Evolutionary conservation across 1,140 invertebrate genomes (phyloP).

Genomic region (Vollenhovia emeryi): DNA sequence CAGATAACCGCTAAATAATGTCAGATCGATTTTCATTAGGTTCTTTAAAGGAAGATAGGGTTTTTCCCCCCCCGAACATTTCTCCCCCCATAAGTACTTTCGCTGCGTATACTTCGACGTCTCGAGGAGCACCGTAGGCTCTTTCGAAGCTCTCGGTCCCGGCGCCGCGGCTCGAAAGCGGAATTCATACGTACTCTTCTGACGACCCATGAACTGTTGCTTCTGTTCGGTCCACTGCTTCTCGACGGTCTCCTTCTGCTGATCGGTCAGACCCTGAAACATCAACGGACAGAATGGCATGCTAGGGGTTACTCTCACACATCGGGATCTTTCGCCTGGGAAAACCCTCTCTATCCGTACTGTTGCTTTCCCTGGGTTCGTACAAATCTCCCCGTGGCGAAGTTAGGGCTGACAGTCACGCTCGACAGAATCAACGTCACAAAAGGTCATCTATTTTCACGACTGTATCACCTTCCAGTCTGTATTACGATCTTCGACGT

Average conservation of each 20-base stretch:
- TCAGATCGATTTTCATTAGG: background rate
- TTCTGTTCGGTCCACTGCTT: slow-evolving; percentile 94
- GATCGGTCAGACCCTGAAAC: slow-evolving; percentile 92
- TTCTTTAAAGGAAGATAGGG: background rate
- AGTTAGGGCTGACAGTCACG: background rate
- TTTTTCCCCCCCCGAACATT: background rate
- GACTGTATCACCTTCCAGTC: background rate
- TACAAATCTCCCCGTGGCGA: slow-evolving; percentile 20
- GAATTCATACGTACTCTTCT: slow-evolving; percentile 91
- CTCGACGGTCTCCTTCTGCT: slow-evolving; percentile 93
- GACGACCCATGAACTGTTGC: slow-evolving; percentile 94
- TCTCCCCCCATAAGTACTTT: background rate
- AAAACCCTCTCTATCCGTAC: slow-evolving; percentile 7
- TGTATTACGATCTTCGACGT: background rate
- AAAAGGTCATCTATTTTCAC: slow-evolving; percentile 5
- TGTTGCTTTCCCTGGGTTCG: slow-evolving; percentile 55
- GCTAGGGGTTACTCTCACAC: slow-evolving; percentile 80
- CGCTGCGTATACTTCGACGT: background rate
- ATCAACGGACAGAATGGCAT: slow-evolving; percentile 81
- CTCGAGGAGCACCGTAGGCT: background rate
- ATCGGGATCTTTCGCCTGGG: slow-evolving; percentile 46
- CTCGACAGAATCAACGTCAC: slow-evolving; percentile 19
- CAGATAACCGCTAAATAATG: background rate
- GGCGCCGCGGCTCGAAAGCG: slow-evolving; percentile 5
- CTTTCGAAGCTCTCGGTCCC: background rate